Evolutionary conservation across 1,140 invertebrate genomes (phyloP), one percentile per base, ranked within the genome.

Genomic region (Ladona fulva): DNA sequence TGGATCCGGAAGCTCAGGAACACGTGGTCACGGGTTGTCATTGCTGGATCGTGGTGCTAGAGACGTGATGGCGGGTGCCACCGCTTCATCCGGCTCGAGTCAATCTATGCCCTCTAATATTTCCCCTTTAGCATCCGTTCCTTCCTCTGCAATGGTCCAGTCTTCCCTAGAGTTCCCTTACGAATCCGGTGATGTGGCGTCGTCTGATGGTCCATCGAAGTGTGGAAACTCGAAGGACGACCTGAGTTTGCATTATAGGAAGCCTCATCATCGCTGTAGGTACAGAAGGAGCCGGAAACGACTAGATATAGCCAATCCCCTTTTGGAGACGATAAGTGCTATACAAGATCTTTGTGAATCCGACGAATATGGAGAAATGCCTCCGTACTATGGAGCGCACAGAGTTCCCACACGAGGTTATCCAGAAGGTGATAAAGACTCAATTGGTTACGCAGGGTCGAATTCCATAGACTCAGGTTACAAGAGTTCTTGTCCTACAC

Each of bases 391-490:
- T 42, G 77, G 79, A 44, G 22, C 24, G 8, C 75, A 76, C 16
- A 25, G 77, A 25, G 24, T 66, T 75, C 44, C 14, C 74, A 59
- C 25, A 52, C 37, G 66, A 75, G 22, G 24, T 42, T 79, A 22
- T 52, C 59, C 73, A 19, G 77, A 79, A 66, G 80, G 79, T 11
- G 84, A 85, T 16, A 80, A 81, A 19, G 84, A 85, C 74, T 83
- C 83, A 0, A 81, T 84, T 16, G 83, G 83, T 1, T 86, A 86
- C 75, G 83, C 84, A 0, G 85, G 85, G 11, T 83, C 84, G 24
- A 86, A 85, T 79, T 85, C 84, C 22, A 82, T 86, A 25, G 85
- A 86, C 79, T 84, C 83, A 75, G 85, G 85, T 5, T 86, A 86
- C 80, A 86, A 86, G 78, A 86, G 85, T 75, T 82, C 83, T 12